Conservation (phyloP, 2,113 vertebrate genomes). For the Vulpes lagopus region DNA sequence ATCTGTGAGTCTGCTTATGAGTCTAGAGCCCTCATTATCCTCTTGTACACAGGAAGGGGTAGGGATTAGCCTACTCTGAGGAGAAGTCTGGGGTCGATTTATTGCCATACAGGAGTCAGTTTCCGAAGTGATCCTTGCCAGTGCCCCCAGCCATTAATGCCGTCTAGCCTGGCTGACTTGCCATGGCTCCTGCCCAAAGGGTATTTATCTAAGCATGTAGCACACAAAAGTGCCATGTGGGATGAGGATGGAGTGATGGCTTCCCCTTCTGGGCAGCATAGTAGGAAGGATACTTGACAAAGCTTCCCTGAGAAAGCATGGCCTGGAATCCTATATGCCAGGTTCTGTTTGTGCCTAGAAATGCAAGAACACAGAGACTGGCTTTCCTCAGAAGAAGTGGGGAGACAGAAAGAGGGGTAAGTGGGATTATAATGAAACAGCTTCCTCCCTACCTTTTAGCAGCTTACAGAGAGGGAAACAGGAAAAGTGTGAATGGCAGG, state of each 20-base stretch:
- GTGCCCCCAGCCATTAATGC: neutral
- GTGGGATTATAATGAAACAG: slow-evolving; percentile 71
- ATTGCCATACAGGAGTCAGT: neutral
- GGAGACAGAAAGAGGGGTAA: slow-evolving; percentile 58
- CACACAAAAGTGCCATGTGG: neutral
- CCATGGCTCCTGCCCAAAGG: slow-evolving; percentile 12
- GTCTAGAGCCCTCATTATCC: neutral
- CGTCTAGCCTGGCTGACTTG: neutral
- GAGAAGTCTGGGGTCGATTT: slow-evolving; percentile 21
- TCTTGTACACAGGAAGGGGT: neutral
- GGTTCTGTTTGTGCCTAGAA: slow-evolving; percentile 30
- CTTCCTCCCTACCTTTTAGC: slow-evolving; percentile 74
- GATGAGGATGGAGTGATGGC: neutral
- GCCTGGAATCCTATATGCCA: slow-evolving; percentile 41
- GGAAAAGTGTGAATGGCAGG: neutral
- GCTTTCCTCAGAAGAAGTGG: neutral
- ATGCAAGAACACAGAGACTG: slow-evolving; percentile 39
- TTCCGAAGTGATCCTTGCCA: neutral
- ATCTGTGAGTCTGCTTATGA: slow-evolving; percentile 31
- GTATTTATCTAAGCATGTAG: slow-evolving; percentile 55
- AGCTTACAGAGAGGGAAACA: slow-evolving; percentile 71
- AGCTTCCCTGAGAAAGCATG: slow-evolving; percentile 70
- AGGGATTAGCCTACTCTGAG: neutral
- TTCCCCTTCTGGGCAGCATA: neutral
- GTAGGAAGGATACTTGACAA: slow-evolving; percentile 49